phyloP scores from a whole-genome alignment of 2,113 vertebrate genomes.

The Eptesicus fuscus region DNA sequence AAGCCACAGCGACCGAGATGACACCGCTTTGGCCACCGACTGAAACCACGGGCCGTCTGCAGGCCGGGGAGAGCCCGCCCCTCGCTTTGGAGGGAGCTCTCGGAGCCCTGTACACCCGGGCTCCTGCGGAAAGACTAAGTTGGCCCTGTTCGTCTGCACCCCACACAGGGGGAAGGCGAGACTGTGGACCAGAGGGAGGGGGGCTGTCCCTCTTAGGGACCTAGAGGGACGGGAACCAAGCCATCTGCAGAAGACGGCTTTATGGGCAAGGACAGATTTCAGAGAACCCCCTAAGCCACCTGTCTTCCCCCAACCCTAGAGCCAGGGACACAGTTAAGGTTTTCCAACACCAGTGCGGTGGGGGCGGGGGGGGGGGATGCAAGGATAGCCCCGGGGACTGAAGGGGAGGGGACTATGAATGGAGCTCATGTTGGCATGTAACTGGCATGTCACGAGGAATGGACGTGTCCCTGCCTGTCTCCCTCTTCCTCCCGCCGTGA shows the following conservation, averaged over 20 bases:
- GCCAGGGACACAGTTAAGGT: neutral
- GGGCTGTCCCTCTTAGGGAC: neutral
- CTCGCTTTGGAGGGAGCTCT: neutral
- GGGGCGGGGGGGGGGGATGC: rapidly evolving
- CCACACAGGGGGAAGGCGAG: neutral
- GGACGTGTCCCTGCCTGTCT: rapidly evolving
- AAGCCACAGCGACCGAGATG: neutral
- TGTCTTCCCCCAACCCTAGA: neutral
- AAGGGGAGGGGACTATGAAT: rapidly evolving
- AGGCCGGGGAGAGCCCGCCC: neutral
- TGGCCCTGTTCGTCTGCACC: too few relatives aligned
- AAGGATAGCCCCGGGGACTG: neutral
- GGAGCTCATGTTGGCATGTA: neutral
- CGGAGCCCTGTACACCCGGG: rapidly evolving
- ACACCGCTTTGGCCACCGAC: rapidly evolving
- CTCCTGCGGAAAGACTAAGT: too few relatives aligned
- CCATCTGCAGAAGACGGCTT: too few relatives aligned
- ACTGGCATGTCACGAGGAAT: rapidly evolving
- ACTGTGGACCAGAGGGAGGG: rapidly evolving
- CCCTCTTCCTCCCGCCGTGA: rapidly evolving
- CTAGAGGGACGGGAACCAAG: neutral
- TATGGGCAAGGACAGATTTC: neutral
- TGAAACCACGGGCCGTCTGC: neutral
- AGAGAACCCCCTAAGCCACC: neutral
- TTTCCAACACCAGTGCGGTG: rapidly evolving